Conservation (phyloP, 2,888 invertebrate genomes). For the Ceramica pisi region DNA sequence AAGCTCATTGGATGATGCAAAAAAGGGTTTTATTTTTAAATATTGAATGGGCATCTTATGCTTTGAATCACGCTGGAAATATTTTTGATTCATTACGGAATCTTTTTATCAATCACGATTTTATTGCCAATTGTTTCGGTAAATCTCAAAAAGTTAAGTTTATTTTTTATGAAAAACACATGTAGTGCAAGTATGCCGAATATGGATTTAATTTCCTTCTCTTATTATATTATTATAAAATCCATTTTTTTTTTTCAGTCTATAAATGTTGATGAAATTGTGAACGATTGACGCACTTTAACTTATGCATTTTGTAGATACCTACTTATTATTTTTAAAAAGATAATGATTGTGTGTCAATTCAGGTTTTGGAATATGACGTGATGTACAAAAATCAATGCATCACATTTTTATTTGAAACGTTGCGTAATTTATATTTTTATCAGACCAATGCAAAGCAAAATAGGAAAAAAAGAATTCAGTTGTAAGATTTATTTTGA, state of each 20-base stretch:
- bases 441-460: conserved; percentile 41
- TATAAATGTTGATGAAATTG: neutral
- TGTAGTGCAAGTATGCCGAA: too few relatives aligned
- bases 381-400: neutral
- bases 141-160: neutral
- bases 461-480: conserved; percentile 16
- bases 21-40: conserved; percentile 58
- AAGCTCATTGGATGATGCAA: conserved; percentile 54
- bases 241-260: neutral
- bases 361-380: neutral
- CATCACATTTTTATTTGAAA: neutral
- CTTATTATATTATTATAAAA: neutral
- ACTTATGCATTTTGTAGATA: neutral
- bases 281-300: neutral
- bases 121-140: conserved; percentile 36
- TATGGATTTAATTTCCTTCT: neutral
- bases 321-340: neutral
- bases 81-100: conserved; percentile 52
- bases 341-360: neutral
- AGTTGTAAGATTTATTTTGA: conserved; percentile 26
- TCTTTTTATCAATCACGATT: conserved; percentile 42
- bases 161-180: conserved; percentile 1
- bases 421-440: conserved; percentile 23
- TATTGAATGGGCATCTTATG: conserved; percentile 56
- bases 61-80: conserved; percentile 60